Base-by-base conservation (phyloP, 2,888 invertebrate genomes). In the Tuta absoluta region DNA sequence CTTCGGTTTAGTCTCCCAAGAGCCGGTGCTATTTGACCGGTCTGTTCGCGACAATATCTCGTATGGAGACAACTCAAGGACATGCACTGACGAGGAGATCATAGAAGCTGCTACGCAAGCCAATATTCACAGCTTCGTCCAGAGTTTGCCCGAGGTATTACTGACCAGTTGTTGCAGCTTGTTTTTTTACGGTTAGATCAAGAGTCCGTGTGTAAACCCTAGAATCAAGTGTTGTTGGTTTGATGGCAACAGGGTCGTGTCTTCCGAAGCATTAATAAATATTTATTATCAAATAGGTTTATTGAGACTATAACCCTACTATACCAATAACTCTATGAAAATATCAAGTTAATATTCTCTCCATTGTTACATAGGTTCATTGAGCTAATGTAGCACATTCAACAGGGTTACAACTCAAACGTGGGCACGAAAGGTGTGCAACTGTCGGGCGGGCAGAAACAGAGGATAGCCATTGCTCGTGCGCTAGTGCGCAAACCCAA, bases 1-100 rank as follows among this genome's bases (percentile, higher is more conserved):
- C 19, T 70, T 72, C 45, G 77, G 76, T 0, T 63, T 79, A 59
- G 79, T 79, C 5, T 72, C 75, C 0, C 98, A 98, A 87, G 97
- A 98, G 79, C 98, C 97, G 0, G 94, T 95, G 8, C 89, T 98
- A 0, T 98, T 98, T 84, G 95, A 96, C 81, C 93, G 95, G 68
- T 95, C 95, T 14, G 96, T 98, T 63, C 93, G 91, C 0, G 96
- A 97, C 68, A 98, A 98, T 82, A 97, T 98, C 69, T 95, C 95
- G 0, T 98, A 98, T 78, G 98, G 98, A 2, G 96, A 96, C 77
- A 95, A 95, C 77, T 81, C 86, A 0, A 85, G 95, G 37, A 73
- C 77, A 0, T 93, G 95, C 0, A 68, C 91, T 0, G 93, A 93
- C 78, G 91, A 93, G 7, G 96, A 97, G 77, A 92, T 97, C 58